Evolutionary conservation across 2,797 vertebrate species (phyloP).

Genomic region (Rallus crepitans): DNA sequence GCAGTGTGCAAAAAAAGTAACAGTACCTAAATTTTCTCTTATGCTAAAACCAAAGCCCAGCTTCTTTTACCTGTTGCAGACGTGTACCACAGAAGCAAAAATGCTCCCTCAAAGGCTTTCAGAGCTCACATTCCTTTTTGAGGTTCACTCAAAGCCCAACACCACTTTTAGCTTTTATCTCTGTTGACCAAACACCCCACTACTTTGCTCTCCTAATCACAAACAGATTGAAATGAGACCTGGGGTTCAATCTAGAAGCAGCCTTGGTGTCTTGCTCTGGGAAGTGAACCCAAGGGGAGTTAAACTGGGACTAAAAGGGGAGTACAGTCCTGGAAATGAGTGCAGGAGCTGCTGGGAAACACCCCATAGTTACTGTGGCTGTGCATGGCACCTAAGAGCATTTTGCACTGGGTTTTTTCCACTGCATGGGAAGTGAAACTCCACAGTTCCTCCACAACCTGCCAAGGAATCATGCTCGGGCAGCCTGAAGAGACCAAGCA

Average conservation of each 20-base stretch:
- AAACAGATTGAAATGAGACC: not conserved
- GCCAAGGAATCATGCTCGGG: not conserved
- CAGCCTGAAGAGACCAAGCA: not conserved
- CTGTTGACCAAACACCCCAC: not conserved
- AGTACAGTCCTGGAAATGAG: not conserved
- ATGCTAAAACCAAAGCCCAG: not conserved
- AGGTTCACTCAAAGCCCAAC: not conserved
- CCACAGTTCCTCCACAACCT: not conserved
- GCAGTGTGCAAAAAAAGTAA: not conserved
- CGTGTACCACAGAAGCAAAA: not conserved
- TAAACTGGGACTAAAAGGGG: not conserved
- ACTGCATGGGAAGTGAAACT: accelerated
- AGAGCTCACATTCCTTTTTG: not conserved
- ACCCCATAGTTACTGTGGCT: not conserved
- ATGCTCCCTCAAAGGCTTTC: not conserved
- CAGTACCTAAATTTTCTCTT: not conserved
- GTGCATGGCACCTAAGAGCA: not conserved
- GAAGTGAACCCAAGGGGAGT: not conserved
- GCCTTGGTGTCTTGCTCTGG: not conserved
- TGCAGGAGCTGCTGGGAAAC: not conserved
- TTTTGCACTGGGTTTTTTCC: not conserved
- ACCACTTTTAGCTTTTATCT: not conserved
- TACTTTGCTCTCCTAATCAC: not conserved
- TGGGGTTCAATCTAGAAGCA: not conserved
- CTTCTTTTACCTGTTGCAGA: not conserved